Percentiles rank a stretch among this genome's conserved stretches.
Evolutionary conservation across 2,888 invertebrate species (phyloP).

Genomic region (Galeruca laticollis): DNA sequence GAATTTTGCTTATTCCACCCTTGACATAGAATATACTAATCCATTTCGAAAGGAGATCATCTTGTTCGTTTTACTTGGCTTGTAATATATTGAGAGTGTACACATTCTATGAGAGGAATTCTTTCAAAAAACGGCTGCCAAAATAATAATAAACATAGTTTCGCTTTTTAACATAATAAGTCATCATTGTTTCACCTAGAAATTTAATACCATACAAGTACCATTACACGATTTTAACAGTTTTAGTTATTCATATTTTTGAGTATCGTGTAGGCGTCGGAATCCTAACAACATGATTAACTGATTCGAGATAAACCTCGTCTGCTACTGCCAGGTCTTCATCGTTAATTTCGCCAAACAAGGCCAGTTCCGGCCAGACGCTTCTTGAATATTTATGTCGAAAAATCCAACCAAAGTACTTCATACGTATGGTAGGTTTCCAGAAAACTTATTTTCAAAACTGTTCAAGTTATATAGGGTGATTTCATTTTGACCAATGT

Average conservation of each 20-base stretch:
- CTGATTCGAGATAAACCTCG: constrained; percentile 52
- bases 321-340: constrained; percentile 50
- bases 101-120: too few species aligned
- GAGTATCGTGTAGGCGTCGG: constrained; percentile 51
- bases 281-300: constrained; percentile 52
- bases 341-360: constrained; percentile 51
- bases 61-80: too few species aligned
- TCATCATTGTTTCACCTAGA: background rate
- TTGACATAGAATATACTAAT: too few species aligned
- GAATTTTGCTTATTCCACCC: too few species aligned
- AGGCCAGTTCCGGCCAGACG: constrained; percentile 42
- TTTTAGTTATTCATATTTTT: constrained; percentile 54
- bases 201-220: constrained; percentile 47
- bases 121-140: too few species aligned
- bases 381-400: constrained; percentile 44
- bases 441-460: too few species aligned
- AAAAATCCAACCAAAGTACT: background rate
- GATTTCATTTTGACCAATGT: too few species aligned
- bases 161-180: constrained; percentile 9
- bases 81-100: too few species aligned
- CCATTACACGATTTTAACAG: constrained; percentile 55
- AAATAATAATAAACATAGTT: background rate
- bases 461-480: too few species aligned
- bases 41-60: too few species aligned
- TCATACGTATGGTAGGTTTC: background rate